Conservation (phyloP, 2,888 invertebrate genomes). For the Caenorhabditis sp. region DNA sequence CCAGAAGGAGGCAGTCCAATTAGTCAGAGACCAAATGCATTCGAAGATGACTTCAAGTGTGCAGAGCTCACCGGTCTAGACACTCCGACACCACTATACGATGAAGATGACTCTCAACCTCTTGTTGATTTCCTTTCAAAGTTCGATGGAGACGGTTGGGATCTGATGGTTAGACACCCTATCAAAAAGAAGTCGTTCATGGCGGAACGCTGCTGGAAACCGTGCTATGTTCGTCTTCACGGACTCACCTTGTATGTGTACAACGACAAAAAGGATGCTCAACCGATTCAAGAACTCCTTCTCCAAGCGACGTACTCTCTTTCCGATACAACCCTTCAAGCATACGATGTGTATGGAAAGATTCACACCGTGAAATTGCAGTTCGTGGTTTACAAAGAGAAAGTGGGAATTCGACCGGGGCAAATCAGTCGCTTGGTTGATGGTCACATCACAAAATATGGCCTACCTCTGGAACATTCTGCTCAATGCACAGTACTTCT, state of each 20-base stretch:
- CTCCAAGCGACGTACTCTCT: constrained; percentile 84
- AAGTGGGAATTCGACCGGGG: constrained; percentile 93
- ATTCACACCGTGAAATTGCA: constrained; percentile 98
- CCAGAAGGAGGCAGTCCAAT: constrained; percentile 82
- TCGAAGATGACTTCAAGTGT: constrained; percentile 82
- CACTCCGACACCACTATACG: constrained; percentile 87
- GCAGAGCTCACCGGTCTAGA: constrained; percentile 64
- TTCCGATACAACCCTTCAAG: constrained; percentile 87
- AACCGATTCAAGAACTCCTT: constrained; percentile 79
- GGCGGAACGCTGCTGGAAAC: constrained; percentile 92
- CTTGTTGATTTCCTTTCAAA: constrained; percentile 93
- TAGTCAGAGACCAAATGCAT: constrained; percentile 78
- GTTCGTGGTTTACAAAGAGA: constrained; percentile 97
- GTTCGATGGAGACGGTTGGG: constrained; percentile 93
- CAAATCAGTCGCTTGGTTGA: constrained; percentile 77
- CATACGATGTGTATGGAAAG: constrained; percentile 98
- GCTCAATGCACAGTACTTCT: constrained; percentile 96
- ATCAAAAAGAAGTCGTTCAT: constrained; percentile 93
- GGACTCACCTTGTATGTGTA: constrained; percentile 89
- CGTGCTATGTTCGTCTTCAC: constrained; percentile 91
- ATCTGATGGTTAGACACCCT: constrained; percentile 88
- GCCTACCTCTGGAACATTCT: constrained; percentile 95
- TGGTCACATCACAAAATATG: constrained; percentile 92
- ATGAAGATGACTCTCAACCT: constrained; percentile 94
- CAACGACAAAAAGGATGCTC: constrained; percentile 69